Evolutionary conservation across 2,797 vertebrate species (phyloP).

Genomic region (Euthynnus affinis): DNA sequence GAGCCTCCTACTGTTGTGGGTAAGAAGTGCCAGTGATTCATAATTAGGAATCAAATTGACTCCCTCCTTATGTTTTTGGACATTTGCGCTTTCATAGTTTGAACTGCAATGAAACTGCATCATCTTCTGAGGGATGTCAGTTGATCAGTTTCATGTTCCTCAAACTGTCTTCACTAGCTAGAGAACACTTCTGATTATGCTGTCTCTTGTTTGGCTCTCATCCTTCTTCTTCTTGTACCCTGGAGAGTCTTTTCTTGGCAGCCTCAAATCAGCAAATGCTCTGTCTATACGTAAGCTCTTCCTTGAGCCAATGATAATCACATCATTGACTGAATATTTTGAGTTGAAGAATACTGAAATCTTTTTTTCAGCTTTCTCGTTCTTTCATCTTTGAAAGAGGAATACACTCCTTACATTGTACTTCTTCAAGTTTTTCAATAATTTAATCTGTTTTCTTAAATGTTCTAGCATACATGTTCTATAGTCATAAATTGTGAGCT

Average conservation of each 20-base stretch:
- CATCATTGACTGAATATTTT: slow-evolving; percentile 66
- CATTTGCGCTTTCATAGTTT: slow-evolving; percentile 48
- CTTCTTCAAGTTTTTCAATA: neutral
- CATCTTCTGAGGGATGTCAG: slow-evolving; percentile 48
- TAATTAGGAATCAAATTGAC: slow-evolving; percentile 35
- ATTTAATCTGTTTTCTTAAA: slow-evolving; percentile 27
- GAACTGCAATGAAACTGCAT: slow-evolving; percentile 71
- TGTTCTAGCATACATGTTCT: neutral
- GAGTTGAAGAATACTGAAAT: slow-evolving; percentile 10
- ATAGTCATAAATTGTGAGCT: neutral
- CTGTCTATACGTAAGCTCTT: slow-evolving; percentile 65
- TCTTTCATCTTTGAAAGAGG: slow-evolving; percentile 61
- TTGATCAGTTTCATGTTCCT: slow-evolving; percentile 72
- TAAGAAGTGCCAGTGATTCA: slow-evolving; percentile 73
- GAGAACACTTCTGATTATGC: slow-evolving; percentile 37
- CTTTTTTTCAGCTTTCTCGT: slow-evolving; percentile 10
- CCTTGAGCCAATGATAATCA: slow-evolving; percentile 80
- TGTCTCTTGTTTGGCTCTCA: slow-evolving; percentile 55
- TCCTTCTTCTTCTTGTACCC: slow-evolving; percentile 37
- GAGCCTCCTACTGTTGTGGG: slow-evolving; percentile 75
- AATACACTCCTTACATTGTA: slow-evolving; percentile 16
- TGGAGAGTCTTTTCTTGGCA: slow-evolving; percentile 53
- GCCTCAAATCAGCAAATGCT: slow-evolving; percentile 28
- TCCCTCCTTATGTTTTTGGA: neutral
- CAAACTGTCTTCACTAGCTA: slow-evolving; percentile 47